phyloP scores from a whole-genome alignment of 2,888 invertebrate species.

The Brenthis hecate region DNA sequence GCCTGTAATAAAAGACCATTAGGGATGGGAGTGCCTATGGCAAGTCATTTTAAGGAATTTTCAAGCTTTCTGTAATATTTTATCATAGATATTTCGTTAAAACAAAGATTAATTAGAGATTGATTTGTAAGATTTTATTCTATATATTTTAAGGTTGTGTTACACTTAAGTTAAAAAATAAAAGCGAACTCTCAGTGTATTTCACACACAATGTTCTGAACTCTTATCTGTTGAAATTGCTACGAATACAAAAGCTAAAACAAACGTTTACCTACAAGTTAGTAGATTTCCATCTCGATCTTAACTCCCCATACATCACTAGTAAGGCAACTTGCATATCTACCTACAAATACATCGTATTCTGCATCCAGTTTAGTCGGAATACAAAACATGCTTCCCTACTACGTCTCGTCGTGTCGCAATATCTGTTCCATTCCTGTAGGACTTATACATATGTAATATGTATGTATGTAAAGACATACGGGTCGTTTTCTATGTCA shows the following conservation, averaged over 20 bases:
- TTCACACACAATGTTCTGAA: no score
- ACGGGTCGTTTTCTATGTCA: conserved; percentile 35
- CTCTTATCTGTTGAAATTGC: neutral
- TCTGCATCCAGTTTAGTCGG: conserved; percentile 48
- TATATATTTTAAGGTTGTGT: no score
- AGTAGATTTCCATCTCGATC: conserved; percentile 24
- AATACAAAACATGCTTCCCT: conserved; percentile 53
- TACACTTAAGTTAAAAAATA: no score
- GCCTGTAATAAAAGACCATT: conserved; percentile 21
- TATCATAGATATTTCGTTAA: neutral
- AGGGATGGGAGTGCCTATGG: conserved; percentile 6
- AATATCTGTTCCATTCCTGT: conserved; percentile 53
- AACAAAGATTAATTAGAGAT: no score
- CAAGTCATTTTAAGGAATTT: neutral
- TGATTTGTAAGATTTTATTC: no score
- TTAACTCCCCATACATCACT: conserved; percentile 31
- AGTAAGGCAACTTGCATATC: conserved; percentile 33
- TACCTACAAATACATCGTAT: conserved; percentile 41
- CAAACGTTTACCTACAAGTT: conserved; percentile 15
- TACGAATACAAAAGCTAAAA: neutral
- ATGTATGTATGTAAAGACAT: conserved; percentile 37
- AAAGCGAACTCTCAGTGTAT: no score
- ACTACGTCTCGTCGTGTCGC: conserved; percentile 50
- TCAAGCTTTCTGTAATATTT: neutral
- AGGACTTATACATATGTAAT: conserved; percentile 44